Conservation (phyloP, 2,797 vertebrate genomes). For the Taeniopygia guttata region DNA sequence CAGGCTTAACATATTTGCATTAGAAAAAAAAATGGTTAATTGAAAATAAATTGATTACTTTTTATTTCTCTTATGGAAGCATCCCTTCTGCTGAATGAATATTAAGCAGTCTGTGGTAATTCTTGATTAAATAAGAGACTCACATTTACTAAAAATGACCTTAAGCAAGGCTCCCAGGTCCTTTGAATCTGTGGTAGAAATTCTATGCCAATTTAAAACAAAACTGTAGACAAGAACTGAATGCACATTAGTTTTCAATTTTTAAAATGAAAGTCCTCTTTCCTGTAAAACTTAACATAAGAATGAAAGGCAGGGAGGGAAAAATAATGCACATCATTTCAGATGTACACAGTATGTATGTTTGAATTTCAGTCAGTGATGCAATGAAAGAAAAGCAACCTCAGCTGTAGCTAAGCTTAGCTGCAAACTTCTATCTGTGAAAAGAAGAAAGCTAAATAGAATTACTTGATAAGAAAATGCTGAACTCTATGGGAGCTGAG, state of each 20-base stretch:
- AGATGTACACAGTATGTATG: background rate
- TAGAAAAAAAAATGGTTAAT: background rate
- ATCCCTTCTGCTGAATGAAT: background rate
- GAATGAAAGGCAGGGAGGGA: background rate
- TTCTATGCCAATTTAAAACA: background rate
- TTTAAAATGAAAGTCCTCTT: background rate
- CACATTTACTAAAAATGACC: background rate
- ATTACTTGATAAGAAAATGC: background rate
- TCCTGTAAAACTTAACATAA: background rate
- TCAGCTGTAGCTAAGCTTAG: background rate
- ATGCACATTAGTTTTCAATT: background rate
- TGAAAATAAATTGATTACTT: background rate
- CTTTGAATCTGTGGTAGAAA: background rate
- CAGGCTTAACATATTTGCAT: background rate
- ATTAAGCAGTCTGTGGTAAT: background rate
- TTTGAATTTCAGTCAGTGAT: background rate
- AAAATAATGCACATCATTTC: background rate
- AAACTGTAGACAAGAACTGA: background rate
- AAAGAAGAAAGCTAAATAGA: background rate
- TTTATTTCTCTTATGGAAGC: background rate
- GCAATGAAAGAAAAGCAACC: background rate
- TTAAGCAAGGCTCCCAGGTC: background rate
- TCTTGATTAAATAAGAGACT: background rate
- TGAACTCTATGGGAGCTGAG: background rate
- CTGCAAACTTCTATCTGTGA: background rate